These are phyloP conservation scores for Athalia rosae DNA, from an alignment of 2,888 invertebrate genomes.

Conservation along the genomic window DNA sequence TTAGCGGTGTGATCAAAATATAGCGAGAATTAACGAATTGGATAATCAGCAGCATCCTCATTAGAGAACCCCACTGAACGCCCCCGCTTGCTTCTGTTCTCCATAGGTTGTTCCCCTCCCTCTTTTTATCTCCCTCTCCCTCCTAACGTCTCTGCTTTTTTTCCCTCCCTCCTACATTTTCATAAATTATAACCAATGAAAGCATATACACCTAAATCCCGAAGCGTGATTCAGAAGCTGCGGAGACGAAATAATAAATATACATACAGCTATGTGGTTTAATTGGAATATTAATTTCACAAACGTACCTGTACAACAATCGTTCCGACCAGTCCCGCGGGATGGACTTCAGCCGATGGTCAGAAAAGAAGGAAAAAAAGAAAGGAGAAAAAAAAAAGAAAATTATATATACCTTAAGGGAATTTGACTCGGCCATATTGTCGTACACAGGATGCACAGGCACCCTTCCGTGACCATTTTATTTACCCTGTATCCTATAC, in stretches of 20 bases:
- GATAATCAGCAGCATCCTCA: slow-evolving; percentile 82
- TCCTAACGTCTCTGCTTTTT: neutral
- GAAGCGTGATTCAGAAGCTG: too few species aligned
- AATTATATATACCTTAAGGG: neutral
- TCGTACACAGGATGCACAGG: slow-evolving; percentile 21
- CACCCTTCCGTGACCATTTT: slow-evolving; percentile 36
- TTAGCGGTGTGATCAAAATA: slow-evolving; percentile 68
- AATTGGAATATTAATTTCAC: neutral
- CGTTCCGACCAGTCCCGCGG: neutral
- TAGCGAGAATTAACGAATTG: slow-evolving; percentile 76
- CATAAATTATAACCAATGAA: too few species aligned
- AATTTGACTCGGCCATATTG: neutral
- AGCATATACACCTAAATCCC: too few species aligned
- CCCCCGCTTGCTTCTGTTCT: slow-evolving; percentile 70
- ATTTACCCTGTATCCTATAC: slow-evolving; percentile 15
- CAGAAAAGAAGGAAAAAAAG: neutral
- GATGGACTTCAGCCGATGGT: neutral
- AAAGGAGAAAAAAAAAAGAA: neutral
- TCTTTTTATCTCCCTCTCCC: slow-evolving; percentile 48
- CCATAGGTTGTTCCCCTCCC: slow-evolving; percentile 26
- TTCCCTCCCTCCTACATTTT: neutral
- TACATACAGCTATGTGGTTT: too few species aligned
- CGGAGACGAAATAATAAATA: too few species aligned
- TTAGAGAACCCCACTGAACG: slow-evolving; percentile 75
- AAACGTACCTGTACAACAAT: neutral